Evolutionary conservation across 2,888 invertebrate species (phyloP), one percentile per base, ranked within the genome.

Genomic region (Luperina nickerlii): DNA sequence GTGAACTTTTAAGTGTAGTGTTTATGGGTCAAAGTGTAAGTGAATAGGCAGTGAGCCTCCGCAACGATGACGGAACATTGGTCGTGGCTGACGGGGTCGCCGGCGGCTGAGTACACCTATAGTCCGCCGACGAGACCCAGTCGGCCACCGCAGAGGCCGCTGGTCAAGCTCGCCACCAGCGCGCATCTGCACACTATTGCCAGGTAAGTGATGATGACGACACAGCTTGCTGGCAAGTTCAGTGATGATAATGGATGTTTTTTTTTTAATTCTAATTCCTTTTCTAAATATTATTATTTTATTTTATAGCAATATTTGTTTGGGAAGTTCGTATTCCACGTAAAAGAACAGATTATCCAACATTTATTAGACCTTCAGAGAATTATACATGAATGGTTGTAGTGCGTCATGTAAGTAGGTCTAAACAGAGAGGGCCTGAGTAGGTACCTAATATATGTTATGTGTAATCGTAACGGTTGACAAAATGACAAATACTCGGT

Each of bases 131-230:
- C 93, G 24, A 81, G 96, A 69, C 96, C 96, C 60, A 93, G 95
- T 83, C 89, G 96, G 20, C 95, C 97, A 1, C 96, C 97, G 1
- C 97, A 97, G 88, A 89, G 97, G 27, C 97, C 97, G 32, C 93
- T 97, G 60, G 96, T 97, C 42, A 97, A 97, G 89, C 85, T 97
- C 72, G 97, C 97, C 70, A 96, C 95, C 83, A 96, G 96, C 88
- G 96, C 96, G 0, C 96, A 95, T 60, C 92, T 96, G 2, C 96
- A 96, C 83, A 96, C 96, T 13, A 95, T 96, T 7, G 95, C 96
- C 90, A 97, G 96, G 96, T 96, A 80, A 92, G 93, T 88, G 51
- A 54, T 18, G 20, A 15, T 45, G 32, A 15, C 24, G n/a, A 71
- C 27, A 69, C 62, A 82, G 77, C 74, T 67, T 76, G 76, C 20